Conservation (phyloP, 2,888 invertebrate genomes). For the Eustalomyia histrio region DNA sequence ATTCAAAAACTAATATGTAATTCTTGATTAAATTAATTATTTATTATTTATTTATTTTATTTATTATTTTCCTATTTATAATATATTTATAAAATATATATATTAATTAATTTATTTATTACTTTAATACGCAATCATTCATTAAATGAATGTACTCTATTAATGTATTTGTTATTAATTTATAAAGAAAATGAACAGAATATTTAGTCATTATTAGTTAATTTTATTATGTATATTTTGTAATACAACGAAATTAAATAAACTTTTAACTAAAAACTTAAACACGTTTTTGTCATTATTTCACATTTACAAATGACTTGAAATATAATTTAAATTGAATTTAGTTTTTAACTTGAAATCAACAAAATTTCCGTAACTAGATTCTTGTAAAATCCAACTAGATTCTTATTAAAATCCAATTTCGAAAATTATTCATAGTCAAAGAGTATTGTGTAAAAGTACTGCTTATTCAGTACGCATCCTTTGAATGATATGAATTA, state of each 20-base stretch:
- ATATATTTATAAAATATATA: conserved; percentile 1
- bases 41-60: conserved; percentile 22
- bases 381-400: no score
- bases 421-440: no score
- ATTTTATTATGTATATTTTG: conserved; percentile 13
- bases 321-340: no score
- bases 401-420: no score
- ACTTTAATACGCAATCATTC: conserved; percentile 17
- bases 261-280: not conserved
- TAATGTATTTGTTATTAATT: not conserved
- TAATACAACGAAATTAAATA: conserved; percentile 25
- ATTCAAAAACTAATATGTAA: no score
- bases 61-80: not conserved
- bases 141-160: conserved; percentile 18
- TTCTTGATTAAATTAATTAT: conserved; percentile 68
- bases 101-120: conserved; percentile 28
- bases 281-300: not conserved
- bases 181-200: not conserved
- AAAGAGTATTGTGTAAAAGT: no score
- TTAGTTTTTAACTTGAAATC: no score
- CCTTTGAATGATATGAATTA: no score
- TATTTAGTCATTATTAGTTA: conserved; percentile 35
- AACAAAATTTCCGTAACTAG: no score
- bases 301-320: no score
- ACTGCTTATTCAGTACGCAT: no score